A percentile compares a stretch with the other conserved stretches of the same genome.
Evolutionary conservation across 2,888 invertebrate species (phyloP).

Genomic region (Gasteruption jaculator): DNA sequence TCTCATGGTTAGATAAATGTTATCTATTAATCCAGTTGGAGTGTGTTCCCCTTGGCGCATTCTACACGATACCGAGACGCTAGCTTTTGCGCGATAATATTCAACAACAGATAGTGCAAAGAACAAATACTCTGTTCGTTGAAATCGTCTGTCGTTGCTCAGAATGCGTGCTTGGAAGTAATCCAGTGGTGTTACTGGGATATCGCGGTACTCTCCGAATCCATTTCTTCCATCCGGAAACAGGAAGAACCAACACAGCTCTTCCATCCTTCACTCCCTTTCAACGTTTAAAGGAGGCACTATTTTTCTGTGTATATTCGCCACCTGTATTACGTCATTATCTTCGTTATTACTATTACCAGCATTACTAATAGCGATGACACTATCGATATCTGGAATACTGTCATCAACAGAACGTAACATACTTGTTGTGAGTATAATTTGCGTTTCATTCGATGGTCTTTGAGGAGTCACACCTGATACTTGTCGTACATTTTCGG

Average conservation of each 20-base stretch:
- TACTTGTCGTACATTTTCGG: too few relatives aligned
- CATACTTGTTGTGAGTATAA: too few relatives aligned
- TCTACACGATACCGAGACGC: conserved; percentile 28
- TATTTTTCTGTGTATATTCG: too few relatives aligned
- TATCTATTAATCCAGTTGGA: conserved; percentile 22
- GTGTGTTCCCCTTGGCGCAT: conserved; percentile 24
- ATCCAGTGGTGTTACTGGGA: conserved; percentile 27
- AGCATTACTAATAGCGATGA: too few relatives aligned
- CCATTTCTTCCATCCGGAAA: conserved; percentile 29
- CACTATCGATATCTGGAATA: too few relatives aligned
- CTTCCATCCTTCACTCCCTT: too few relatives aligned
- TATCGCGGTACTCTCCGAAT: conserved; percentile 22
- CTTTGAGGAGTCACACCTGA: too few relatives aligned
- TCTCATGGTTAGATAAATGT: conserved; percentile 35
- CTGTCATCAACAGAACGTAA: too few relatives aligned
- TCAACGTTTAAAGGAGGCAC: too few relatives aligned
- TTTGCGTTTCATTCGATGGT: too few relatives aligned
- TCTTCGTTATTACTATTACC: too few relatives aligned
- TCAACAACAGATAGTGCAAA: conserved; percentile 28
- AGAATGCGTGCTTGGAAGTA: conserved; percentile 21
- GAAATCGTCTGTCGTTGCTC: conserved; percentile 21
- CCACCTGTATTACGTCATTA: too few relatives aligned
- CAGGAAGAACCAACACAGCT: conserved; percentile 28
- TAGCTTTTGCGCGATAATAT: conserved; percentile 29
- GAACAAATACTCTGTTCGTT: conserved; percentile 29